Conservation (phyloP, 2,797 vertebrate genomes). For the Phaenicophaeus curvirostris region DNA sequence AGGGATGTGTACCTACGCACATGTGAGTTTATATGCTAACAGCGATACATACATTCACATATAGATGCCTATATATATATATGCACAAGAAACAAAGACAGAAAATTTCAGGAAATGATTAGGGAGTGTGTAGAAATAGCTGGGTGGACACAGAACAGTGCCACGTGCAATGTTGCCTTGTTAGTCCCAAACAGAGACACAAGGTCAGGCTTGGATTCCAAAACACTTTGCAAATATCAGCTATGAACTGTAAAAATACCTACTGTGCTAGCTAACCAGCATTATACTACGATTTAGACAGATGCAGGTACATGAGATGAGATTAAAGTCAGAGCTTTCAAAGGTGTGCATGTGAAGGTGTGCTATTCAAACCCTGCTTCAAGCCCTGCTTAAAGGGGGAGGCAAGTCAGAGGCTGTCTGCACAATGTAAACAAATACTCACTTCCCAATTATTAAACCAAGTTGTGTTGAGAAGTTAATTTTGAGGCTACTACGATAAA, state of each 20-base stretch:
- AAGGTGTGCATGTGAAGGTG: background rate
- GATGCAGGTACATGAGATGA: background rate
- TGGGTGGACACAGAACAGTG: background rate
- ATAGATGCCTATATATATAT: background rate
- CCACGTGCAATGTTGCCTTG: fast-evolving
- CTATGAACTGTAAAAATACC: background rate
- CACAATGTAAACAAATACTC: background rate
- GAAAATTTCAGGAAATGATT: no score
- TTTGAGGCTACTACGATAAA: background rate
- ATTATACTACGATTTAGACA: background rate
- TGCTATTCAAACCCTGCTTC: background rate
- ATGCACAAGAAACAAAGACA: background rate
- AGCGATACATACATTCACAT: background rate
- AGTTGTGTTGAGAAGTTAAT: background rate
- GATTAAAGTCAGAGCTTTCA: background rate
- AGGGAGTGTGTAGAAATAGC: background rate
- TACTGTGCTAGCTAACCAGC: background rate
- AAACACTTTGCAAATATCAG: background rate
- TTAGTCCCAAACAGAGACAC: background rate
- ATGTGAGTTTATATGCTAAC: fast-evolving
- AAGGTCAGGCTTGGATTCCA: background rate
- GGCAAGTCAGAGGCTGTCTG: background rate
- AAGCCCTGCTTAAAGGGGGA: background rate
- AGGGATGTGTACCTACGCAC: no score
- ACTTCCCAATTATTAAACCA: background rate